Conservation (phyloP, 2,113 vertebrate species). For the Neolamprologus hecqui region DNA sequence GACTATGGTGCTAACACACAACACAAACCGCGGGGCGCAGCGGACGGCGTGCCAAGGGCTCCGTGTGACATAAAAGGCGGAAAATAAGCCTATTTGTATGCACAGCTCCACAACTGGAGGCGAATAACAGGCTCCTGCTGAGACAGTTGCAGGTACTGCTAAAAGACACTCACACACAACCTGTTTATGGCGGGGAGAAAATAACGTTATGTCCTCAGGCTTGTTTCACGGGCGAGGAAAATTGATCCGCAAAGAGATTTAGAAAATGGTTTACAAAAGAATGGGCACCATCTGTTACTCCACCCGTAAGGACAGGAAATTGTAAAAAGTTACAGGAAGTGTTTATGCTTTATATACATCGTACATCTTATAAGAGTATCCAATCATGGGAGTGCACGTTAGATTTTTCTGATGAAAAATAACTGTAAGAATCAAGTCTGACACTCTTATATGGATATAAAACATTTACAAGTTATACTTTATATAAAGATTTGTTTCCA, state of each 20-base stretch:
- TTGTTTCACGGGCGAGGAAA: background rate
- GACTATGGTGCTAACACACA: background rate
- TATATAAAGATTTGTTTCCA: background rate
- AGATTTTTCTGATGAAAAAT: background rate
- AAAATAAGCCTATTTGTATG: slow-evolving; percentile 54
- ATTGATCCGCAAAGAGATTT: background rate
- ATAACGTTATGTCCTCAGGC: background rate
- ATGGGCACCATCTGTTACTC: background rate
- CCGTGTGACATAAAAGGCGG: background rate
- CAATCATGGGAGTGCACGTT: background rate
- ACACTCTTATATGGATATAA: background rate
- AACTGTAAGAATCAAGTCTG: background rate
- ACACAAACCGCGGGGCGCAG: background rate
- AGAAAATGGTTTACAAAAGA: background rate
- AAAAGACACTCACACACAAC: background rate
- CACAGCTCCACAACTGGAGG: slow-evolving; percentile 11
- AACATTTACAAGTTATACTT: background rate
- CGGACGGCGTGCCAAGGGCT: background rate
- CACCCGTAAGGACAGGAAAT: background rate
- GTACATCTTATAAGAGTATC: background rate
- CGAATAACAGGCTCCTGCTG: background rate
- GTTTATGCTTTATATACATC: background rate
- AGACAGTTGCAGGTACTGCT: background rate
- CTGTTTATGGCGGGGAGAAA: background rate
- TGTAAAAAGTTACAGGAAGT: background rate